Evolutionary conservation across 64 coral and sea anemone genomes (phyloP).

Genomic region (Montipora foliosa): DNA sequence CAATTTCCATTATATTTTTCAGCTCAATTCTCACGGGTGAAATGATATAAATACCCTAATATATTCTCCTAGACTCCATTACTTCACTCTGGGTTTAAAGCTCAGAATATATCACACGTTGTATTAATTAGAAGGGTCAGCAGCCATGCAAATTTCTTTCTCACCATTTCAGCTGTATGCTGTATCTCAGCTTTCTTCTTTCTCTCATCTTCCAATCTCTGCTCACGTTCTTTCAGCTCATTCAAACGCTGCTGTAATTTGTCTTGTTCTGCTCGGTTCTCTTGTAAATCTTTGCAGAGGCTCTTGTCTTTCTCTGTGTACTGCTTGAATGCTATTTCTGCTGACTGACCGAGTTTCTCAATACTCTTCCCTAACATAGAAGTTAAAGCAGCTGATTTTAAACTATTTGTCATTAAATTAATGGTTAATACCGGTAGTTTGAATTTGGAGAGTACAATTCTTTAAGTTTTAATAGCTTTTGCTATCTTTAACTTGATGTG

Average conservation of each 20-base stretch:
- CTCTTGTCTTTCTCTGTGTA: constrained; percentile 71
- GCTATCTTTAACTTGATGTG: too few species aligned
- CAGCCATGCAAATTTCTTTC: neutral
- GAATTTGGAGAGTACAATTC: too few species aligned
- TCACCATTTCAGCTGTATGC: constrained; percentile 72
- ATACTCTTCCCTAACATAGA: constrained; percentile 30
- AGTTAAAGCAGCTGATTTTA: neutral
- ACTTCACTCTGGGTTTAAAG: too few species aligned
- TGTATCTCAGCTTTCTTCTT: constrained; percentile 52
- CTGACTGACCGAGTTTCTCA: constrained; percentile 64
- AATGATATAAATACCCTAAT: too few species aligned
- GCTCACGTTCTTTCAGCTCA: constrained; percentile 57
- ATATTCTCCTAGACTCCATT: too few species aligned
- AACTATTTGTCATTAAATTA: neutral
- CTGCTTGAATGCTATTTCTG: constrained; percentile 58
- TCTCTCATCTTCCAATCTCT: constrained; percentile 67
- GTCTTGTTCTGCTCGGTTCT: constrained; percentile 82
- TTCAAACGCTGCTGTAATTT: constrained; percentile 74
- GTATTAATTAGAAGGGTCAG: too few species aligned
- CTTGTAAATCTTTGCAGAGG: constrained; percentile 63
- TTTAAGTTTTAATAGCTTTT: too few species aligned
- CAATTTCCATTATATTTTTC: too few species aligned
- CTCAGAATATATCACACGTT: too few species aligned
- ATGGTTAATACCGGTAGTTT: too few species aligned
- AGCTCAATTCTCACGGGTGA: too few species aligned